Conservation (phyloP, 2,113 vertebrate genomes). For the Tychaedon coryphoeus region DNA sequence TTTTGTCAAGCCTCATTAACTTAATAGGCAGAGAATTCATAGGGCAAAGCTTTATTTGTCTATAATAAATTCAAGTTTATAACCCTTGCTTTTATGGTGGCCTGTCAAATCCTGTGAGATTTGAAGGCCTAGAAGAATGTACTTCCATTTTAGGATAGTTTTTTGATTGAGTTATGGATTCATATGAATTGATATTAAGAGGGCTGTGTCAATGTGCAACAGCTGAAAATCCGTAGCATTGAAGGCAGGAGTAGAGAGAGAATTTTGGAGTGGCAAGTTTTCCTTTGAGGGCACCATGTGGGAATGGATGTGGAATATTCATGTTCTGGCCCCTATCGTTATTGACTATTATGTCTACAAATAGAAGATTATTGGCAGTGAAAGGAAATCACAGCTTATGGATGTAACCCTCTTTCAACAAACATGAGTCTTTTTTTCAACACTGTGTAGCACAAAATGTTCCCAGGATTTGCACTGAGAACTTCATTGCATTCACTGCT, state of each 20-base stretch:
- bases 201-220: neutral
- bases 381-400: neutral
- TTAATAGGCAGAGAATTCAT: slow-evolving; percentile 21
- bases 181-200: neutral
- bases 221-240: neutral
- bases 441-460: neutral
- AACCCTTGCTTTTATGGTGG: neutral
- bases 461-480: neutral
- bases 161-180: neutral
- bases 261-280: neutral
- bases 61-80: slow-evolving; percentile 11
- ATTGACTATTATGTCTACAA: neutral
- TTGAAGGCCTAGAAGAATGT: neutral
- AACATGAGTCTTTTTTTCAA: neutral
- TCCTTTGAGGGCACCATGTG: neutral
- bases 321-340: neutral
- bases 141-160: neutral
- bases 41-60: slow-evolving; percentile 18
- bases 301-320: neutral
- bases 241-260: neutral
- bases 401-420: neutral
- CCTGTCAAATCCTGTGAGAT: neutral
- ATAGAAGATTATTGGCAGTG: neutral
- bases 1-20: slow-evolving; percentile 53
- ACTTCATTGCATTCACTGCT: neutral